A percentile compares a stretch with the other conserved stretches of the same genome.
phyloP scores from a whole-genome alignment of 2,888 invertebrate species.

The Rhaphigaster nebulosa region DNA sequence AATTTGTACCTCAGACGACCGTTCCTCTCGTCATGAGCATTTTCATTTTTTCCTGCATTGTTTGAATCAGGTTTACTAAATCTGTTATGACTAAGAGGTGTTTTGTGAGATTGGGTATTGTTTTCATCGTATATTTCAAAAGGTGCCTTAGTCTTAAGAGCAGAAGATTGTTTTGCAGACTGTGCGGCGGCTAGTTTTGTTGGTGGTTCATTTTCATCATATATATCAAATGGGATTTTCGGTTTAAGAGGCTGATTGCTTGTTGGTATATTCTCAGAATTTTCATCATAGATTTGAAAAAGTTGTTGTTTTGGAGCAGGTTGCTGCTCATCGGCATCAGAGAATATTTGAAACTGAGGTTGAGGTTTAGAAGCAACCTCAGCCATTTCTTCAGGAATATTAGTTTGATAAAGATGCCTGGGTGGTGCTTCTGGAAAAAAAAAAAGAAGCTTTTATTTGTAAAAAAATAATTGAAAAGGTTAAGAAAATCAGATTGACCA shows the following conservation, averaged over 20 bases:
- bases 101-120: not conserved
- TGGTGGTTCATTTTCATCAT: conserved; percentile 51
- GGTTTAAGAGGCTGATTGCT: conserved; percentile 20
- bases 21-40: not conserved
- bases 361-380: conserved; percentile 2
- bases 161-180: conserved; percentile 29
- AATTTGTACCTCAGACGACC: conserved; percentile 40
- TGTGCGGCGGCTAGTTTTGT: not conserved
- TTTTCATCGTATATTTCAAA: conserved; percentile 55
- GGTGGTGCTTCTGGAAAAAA: not conserved
- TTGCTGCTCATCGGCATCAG: conserved; percentile 16
- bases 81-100: not conserved
- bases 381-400: conserved; percentile 1
- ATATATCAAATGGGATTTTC: conserved; percentile 47
- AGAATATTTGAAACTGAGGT: conserved; percentile 34
- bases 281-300: conserved; percentile 49
- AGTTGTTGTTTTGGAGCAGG: not conserved
- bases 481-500: not conserved
- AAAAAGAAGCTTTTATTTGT: not conserved
- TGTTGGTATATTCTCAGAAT: not conserved
- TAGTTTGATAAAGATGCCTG: conserved; percentile 21
- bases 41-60: not conserved
- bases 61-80: not conserved
- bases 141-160: conserved; percentile 32
- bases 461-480: not conserved